Evolutionary conservation across 2,888 invertebrate genomes (phyloP).

Genomic region (Drosophila affinis): DNA sequence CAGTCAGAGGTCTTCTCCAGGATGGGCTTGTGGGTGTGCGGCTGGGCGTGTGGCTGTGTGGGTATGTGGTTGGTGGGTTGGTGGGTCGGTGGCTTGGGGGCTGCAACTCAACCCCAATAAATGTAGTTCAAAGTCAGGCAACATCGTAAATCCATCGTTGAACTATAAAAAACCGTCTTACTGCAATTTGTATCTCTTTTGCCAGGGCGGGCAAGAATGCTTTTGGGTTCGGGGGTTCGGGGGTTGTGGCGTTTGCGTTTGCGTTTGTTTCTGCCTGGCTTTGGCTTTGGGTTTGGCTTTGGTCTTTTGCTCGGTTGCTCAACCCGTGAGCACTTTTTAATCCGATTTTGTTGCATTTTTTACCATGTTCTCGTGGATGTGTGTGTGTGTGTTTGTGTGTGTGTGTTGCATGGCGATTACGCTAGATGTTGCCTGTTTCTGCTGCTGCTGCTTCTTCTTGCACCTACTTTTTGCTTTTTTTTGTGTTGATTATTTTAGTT

Average conservation of each 20-base stretch:
- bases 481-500: slow-evolving; percentile 70
- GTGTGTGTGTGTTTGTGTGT: slow-evolving; percentile 36
- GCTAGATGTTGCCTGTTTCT: slow-evolving; percentile 48
- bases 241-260: slow-evolving; percentile 11
- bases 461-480: slow-evolving; percentile 37
- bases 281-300: slow-evolving; percentile 68
- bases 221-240: slow-evolving; percentile 5
- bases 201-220: slow-evolving; percentile 38
- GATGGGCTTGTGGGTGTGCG: not conserved
- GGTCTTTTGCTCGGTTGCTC: slow-evolving; percentile 60
- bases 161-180: slow-evolving; percentile 78
- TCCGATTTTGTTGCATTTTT: slow-evolving; percentile 74
- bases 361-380: slow-evolving; percentile 49
- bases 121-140: slow-evolving; percentile 76
- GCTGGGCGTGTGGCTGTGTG: too few species aligned
- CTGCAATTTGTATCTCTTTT: slow-evolving; percentile 77
- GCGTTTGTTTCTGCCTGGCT: slow-evolving; percentile 43
- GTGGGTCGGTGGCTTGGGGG: slow-evolving; percentile 1
- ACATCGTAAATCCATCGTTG: slow-evolving; percentile 77
- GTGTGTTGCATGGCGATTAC: slow-evolving; percentile 63
- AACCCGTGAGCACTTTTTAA: slow-evolving; percentile 73
- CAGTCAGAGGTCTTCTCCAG: slow-evolving; percentile 21
- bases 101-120: slow-evolving; percentile 54
- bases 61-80: not conserved
- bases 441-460: slow-evolving; percentile 14